Base-by-base conservation (phyloP, 2,888 invertebrate species). In the Syrphus vitripennis region DNA sequence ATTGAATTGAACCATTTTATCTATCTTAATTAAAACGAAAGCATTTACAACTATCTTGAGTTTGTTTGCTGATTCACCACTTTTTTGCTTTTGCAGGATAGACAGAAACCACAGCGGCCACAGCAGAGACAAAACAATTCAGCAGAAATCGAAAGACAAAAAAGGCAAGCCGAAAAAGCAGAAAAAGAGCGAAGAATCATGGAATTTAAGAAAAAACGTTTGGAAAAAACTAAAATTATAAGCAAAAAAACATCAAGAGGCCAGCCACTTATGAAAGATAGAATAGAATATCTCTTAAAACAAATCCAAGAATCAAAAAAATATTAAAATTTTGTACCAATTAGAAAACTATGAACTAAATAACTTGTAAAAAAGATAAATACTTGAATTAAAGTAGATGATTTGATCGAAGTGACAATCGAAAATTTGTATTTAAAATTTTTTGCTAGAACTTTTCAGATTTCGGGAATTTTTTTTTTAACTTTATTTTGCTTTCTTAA, bases 261-360 rank as follows among this genome's bases (percentile, higher is more conserved):
- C 0, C 97, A 98, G 90, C 97, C 97, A 0, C 93, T 97, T 2
- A 97, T 98, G 97, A 96, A 95, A 79, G 95, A 95, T 71, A 94
- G 97, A 88, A 93, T 97, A 90, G 95, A 97, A 92, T 91, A 96
- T 90, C 92, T 98, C 70, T 92, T 97, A 16, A 95, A 97, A 89
- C 95, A 96, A 92, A 96, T 97, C 88, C 95, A 96, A 91, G 93
- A 93, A 83, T 90, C 90, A 89, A 92, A 89, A 89, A 88, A 88
- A 37, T 26, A 24, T 10, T 78, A 74, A 48, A 10, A 6, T 24
- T 1, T 19, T 42, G 19, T 37, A 37, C 7, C 3, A n/a, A n/a
- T 55, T 40, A 53, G 53, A 5, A 71, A 16, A 80, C 80, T 74
- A 16, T 59, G 14, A 34, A 42, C 16, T 10, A 61, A 71, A 42